Percentiles rank a stretch among this genome's conserved stretches.
Conservation (phyloP, 2,113 vertebrate species). For the Pelodiscus sinensis region DNA sequence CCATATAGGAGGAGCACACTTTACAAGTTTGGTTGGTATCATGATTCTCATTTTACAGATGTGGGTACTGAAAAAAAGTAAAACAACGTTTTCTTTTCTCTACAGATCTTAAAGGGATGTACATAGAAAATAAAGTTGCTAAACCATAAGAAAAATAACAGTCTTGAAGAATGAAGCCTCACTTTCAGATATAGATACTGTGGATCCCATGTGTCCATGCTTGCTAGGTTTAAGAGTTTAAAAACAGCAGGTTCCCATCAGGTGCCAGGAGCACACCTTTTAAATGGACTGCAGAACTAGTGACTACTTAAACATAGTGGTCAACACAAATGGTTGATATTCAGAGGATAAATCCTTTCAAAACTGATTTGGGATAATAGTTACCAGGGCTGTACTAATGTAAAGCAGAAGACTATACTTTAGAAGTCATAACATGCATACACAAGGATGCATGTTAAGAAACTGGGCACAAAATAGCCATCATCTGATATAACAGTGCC, state of each 20-base stretch:
- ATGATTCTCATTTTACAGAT: neutral
- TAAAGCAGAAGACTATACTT: neutral
- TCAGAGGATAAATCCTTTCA: neutral
- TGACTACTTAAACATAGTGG: neutral
- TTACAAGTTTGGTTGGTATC: neutral
- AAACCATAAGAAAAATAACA: neutral
- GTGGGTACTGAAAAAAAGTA: neutral
- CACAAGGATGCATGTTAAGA: fast-evolving
- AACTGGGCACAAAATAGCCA: neutral
- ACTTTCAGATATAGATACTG: neutral
- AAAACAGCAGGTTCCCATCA: neutral
- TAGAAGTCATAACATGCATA: neutral
- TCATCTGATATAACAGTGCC: fast-evolving
- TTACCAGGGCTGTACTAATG: neutral
- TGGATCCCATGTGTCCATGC: neutral
- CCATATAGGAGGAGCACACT: neutral
- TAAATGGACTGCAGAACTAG: neutral
- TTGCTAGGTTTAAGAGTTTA: neutral
- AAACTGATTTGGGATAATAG: neutral
- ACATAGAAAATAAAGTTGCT: neutral
- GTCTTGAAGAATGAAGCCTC: neutral
- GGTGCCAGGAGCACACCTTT: neutral
- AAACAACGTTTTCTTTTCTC: no score
- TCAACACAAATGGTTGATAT: neutral
- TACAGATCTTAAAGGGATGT: neutral